A percentile compares a stretch with the other conserved stretches of the same genome.
Conservation (phyloP, 2,888 invertebrate species). For the Temnothorax ravouxi region DNA sequence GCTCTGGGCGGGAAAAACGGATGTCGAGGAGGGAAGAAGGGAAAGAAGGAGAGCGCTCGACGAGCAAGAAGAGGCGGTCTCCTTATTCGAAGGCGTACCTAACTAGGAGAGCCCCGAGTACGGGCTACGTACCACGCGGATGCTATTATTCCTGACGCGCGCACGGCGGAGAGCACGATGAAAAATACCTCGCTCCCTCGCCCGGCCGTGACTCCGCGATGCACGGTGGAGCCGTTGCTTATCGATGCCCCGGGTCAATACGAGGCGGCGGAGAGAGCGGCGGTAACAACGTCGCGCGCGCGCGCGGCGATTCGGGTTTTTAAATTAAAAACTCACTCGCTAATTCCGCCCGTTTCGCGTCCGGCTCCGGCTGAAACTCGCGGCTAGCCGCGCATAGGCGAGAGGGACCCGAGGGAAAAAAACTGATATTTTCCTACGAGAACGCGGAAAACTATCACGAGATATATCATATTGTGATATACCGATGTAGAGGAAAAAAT, state of each 20-base stretch:
- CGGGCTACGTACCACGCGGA: background rate
- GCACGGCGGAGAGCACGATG: conserved; percentile 30
- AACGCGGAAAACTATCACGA: background rate
- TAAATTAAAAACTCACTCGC: conserved; percentile 50
- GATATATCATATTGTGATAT: background rate
- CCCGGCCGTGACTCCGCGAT: conserved; percentile 38
- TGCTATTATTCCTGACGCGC: conserved; percentile 46
- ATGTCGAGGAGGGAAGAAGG: background rate
- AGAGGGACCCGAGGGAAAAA: background rate
- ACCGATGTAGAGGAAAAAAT: background rate
- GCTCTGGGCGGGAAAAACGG: conserved; percentile 1
- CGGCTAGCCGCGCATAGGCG: background rate
- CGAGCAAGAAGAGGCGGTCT: conserved; percentile 19
- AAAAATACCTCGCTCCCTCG: conserved; percentile 37
- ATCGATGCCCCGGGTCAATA: conserved; percentile 50
- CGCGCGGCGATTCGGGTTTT: conserved; percentile 29
- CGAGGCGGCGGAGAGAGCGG: conserved; percentile 22
- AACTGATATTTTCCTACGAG: background rate
- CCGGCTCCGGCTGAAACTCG: conserved; percentile 1
- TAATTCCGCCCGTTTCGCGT: conserved; percentile 21
- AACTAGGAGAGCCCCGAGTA: conserved; percentile 28
- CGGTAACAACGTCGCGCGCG: conserved; percentile 26
- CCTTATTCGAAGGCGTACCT: conserved; percentile 37
- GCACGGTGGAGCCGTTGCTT: conserved; percentile 42
- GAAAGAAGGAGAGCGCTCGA: background rate